Evolutionary conservation across 1,140 invertebrate genomes (phyloP).

Genomic region (Bombus haemorrhoidalis): DNA sequence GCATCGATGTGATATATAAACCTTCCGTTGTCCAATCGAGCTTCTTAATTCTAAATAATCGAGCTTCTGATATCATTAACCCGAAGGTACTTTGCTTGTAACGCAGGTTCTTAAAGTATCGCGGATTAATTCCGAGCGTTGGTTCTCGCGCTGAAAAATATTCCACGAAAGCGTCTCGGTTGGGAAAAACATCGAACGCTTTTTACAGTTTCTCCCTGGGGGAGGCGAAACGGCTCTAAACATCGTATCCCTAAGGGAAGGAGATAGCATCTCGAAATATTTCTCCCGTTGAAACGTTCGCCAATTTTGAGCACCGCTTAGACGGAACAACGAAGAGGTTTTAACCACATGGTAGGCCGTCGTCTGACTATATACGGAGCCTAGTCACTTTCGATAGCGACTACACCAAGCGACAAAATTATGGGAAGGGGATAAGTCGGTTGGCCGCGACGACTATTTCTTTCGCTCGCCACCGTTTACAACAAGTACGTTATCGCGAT

Average conservation of each 20-base stretch:
- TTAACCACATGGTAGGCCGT: constrained; percentile 11
- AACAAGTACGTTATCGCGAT: not conserved
- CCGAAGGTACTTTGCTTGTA: not conserved
- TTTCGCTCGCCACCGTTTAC: not conserved
- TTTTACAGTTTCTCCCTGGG: too few relatives aligned
- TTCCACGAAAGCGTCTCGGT: too few relatives aligned
- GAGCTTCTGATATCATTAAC: not conserved
- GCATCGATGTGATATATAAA: too few relatives aligned
- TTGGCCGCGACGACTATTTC: not conserved
- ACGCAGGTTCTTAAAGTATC: not conserved
- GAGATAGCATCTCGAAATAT: not conserved
- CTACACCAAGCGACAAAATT: not conserved
- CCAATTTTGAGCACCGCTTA: not conserved
- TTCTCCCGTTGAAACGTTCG: not conserved
- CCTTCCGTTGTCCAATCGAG: too few relatives aligned
- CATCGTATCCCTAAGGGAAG: too few relatives aligned
- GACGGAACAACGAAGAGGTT: not conserved
- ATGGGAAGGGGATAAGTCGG: not conserved
- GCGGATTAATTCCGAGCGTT: not conserved
- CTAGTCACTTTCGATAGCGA: constrained; percentile 32
- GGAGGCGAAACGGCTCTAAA: not conserved
- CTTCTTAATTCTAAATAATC: too few relatives aligned
- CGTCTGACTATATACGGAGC: constrained; percentile 11
- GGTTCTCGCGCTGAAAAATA: not conserved
- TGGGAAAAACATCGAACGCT: not conserved